Base-by-base conservation (phyloP, 2,888 invertebrate genomes). In the Teleiodes luculella region DNA sequence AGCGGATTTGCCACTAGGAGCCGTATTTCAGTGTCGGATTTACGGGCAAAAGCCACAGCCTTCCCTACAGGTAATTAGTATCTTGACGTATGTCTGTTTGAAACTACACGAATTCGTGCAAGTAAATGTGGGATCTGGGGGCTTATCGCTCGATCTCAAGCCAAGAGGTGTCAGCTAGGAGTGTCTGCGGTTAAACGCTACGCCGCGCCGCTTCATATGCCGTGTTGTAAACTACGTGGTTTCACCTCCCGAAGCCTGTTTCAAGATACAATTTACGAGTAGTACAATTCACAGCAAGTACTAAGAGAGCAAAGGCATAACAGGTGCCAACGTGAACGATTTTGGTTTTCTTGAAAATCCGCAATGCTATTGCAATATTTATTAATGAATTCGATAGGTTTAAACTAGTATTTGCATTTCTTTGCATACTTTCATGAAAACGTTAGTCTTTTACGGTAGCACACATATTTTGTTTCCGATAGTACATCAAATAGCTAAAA, bases 21-120 rank as follows among this genome's bases (percentile, higher is more conserved):
- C 58, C 64, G 65, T 72, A 66, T 66, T 63, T 72, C 62, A 65
- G 48, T 62, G 67, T 67, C 64, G 66, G 67, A 59, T 69, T 67
- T 60, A 58, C 57, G 57, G 7, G n/a, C 24, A 30, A 39, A 46
- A 56, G 45, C 56, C 50, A 37, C 28, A 41, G 47, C 13, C 4
- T 28, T 14, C 31, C 7, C 24, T 31, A 16, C 39, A 14, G 41
- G 36, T 57, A 55, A 55, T 57, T 57, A 56, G 52, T 52, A n/a
- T 14, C 31, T 43, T 57, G 51, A 53, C 41, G 35, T 31, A 52
- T 53, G 3, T 50, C 33, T 51, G 53, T 53, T 51, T 39, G 28
- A 43, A 11, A 24, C 28, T 11, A 10, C 36, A 13, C 14, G 46
- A 35, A 37, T 18, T 36, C 5, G 11, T 28, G 43, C 28, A 43